Base-by-base conservation (phyloP, 1,140 invertebrate genomes). In the Drosophila quadrilineata region DNA sequence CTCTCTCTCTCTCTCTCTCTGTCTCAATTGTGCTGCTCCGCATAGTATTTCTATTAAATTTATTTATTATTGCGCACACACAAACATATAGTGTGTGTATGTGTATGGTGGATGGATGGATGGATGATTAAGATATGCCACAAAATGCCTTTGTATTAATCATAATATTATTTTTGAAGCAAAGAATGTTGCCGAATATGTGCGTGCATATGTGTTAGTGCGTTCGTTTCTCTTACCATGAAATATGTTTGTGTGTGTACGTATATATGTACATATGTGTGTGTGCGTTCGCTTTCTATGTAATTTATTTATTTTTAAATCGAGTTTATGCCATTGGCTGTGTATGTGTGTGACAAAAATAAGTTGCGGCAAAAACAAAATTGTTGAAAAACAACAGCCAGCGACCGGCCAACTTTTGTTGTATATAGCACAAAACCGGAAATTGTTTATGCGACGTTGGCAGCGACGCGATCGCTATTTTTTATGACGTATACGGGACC, bases 251-350 rank as follows among this genome's bases (percentile, higher is more conserved):
- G 53, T 72, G 43, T 54, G 45, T 59, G 68, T 52, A 54, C 6
- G 26, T 31, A 31, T 33, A 28, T 29, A 24, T 6, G 12, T 21
- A 6, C 19, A 29, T 63, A 17, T 43, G 35, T 64, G 45, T 9
- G 19, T 49, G 38, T 53, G 49, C 48, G 58, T 68, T 63, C 33
- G 35, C 19, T 82, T 76, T 79, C 74, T 85, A 79, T 82, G 79
- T 85, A 85, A 85, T 85, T 85, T 85, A 85, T 85, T 85, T 85
- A 85, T 85, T 85, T 85, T 85, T 85, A 85, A 84, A 85, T 75
- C 71, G 53, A 71, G 71, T 79, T 80, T 43, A 0, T 31, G 10
- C 49, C 35, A 35, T 33, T 71, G 22, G 24, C 31, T 60, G 31
- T 60, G 38, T 16, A 1, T 26, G 48, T 10, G 46, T 71, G 40